phyloP scores from a whole-genome alignment of 2,797 vertebrate genomes.

The Leuciscus waleckii region DNA sequence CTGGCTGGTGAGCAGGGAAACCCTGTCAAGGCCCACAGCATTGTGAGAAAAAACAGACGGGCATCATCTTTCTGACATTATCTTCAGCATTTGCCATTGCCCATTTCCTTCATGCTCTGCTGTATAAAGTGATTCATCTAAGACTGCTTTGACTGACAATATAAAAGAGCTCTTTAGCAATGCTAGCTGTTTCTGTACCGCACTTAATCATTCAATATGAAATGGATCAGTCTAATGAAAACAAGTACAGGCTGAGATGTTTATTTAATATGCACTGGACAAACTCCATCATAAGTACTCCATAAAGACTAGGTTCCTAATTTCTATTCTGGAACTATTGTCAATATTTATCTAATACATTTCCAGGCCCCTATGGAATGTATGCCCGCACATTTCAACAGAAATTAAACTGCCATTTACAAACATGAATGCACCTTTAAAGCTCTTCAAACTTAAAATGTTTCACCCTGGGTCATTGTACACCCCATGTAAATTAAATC shows the following conservation, averaged over 20 bases:
- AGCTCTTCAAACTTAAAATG: too few relatives aligned
- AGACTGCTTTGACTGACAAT: not conserved
- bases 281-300: not conserved
- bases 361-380: not conserved
- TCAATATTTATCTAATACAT: not conserved
- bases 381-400: not conserved
- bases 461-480: too few relatives aligned
- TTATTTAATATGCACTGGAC: not conserved
- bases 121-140: not conserved
- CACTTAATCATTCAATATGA: not conserved
- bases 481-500: too few relatives aligned
- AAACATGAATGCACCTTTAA: too few relatives aligned
- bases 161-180: not conserved
- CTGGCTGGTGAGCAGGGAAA: not conserved
- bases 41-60: not conserved
- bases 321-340: not conserved
- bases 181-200: not conserved
- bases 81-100: slow-evolving; percentile 2
- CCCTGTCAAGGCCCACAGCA: not conserved
- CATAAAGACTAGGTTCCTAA: not conserved
- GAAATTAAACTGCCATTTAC: too few relatives aligned
- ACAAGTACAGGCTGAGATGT: not conserved
- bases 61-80: slow-evolving; percentile 7
- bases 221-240: not conserved
- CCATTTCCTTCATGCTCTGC: not conserved